Percentiles rank a stretch among this genome's conserved stretches.
Conservation (phyloP, 2,797 vertebrate genomes). For the Notolabrus celidotus region DNA sequence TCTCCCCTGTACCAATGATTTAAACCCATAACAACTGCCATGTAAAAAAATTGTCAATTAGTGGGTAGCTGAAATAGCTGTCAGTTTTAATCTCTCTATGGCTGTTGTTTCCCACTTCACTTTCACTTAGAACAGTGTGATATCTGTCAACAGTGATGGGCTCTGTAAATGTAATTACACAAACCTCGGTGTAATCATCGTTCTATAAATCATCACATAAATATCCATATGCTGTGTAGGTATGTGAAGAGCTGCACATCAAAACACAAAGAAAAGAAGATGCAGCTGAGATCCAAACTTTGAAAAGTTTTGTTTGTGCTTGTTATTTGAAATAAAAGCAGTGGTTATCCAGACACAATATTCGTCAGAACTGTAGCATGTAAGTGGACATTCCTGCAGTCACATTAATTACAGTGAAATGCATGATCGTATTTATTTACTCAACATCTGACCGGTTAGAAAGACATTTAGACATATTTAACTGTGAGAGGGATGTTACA, state of each 20-base stretch:
- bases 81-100: slow-evolving; percentile 69
- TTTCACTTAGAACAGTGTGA: slow-evolving; percentile 57
- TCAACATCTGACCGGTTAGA: too few relatives aligned
- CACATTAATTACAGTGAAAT: too few relatives aligned
- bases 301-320: neutral
- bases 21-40: slow-evolving; percentile 73
- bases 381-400: too few relatives aligned
- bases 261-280: slow-evolving; percentile 21
- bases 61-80: slow-evolving; percentile 68
- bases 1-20: slow-evolving; percentile 55
- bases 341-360: too few relatives aligned
- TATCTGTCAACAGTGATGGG: slow-evolving; percentile 71
- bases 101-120: slow-evolving; percentile 60
- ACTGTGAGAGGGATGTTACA: too few relatives aligned
- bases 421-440: too few relatives aligned
- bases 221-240: slow-evolving; percentile 63
- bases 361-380: too few relatives aligned
- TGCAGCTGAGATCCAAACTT: slow-evolving; percentile 10
- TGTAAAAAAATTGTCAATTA: slow-evolving; percentile 77
- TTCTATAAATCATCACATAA: slow-evolving; percentile 64
- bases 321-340: too few relatives aligned
- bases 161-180: slow-evolving; percentile 69
- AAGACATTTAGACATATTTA: too few relatives aligned
- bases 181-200: slow-evolving; percentile 62
- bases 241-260: slow-evolving; percentile 24